These are phyloP conservation scores for Macroteleia sp. DNA, from an alignment of 2,888 invertebrate genomes.

Conservation along the genomic window DNA sequence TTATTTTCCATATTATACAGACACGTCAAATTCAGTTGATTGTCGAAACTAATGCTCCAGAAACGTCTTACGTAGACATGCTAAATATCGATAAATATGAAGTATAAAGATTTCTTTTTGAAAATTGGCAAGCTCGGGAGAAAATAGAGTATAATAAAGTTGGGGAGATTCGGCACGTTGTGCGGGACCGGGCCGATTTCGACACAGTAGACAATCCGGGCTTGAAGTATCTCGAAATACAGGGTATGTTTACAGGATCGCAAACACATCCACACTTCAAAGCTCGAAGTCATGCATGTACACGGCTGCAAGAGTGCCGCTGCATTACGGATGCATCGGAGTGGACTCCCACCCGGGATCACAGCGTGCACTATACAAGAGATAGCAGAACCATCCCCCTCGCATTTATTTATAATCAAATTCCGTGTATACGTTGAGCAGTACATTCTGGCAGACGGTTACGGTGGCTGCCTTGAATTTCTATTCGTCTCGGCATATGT, in stretches of 20 bases:
- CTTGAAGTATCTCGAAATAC: slow-evolving; percentile 75
- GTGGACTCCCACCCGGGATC: slow-evolving; percentile 74
- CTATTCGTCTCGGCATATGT: slow-evolving; percentile 75
- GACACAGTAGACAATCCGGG: slow-evolving; percentile 75
- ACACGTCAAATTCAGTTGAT: too few species aligned
- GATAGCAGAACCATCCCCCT: slow-evolving; percentile 71
- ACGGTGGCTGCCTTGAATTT: slow-evolving; percentile 79
- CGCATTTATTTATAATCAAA: slow-evolving; percentile 84
- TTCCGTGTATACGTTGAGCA: slow-evolving; percentile 76
- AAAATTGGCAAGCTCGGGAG: too few species aligned
- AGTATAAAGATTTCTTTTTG: slow-evolving; percentile 45
- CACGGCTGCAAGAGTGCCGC: slow-evolving; percentile 67
- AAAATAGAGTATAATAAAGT: too few species aligned
- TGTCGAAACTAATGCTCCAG: too few species aligned
- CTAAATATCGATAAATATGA: slow-evolving; percentile 46
- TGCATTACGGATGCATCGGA: slow-evolving; percentile 83
- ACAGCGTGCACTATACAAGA: slow-evolving; percentile 71
- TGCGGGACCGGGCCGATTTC: slow-evolving; percentile 70
- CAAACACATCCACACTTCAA: slow-evolving; percentile 49
- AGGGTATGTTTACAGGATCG: slow-evolving; percentile 76
- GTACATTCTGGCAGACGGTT: slow-evolving; percentile 67
- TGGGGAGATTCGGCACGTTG: too few species aligned
- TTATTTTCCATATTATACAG: too few species aligned
- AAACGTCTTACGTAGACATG: too few species aligned
- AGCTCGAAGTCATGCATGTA: slow-evolving; percentile 35